phyloP scores from a whole-genome alignment of 1,140 invertebrate species.

The Drosophila pruinosa region DNA sequence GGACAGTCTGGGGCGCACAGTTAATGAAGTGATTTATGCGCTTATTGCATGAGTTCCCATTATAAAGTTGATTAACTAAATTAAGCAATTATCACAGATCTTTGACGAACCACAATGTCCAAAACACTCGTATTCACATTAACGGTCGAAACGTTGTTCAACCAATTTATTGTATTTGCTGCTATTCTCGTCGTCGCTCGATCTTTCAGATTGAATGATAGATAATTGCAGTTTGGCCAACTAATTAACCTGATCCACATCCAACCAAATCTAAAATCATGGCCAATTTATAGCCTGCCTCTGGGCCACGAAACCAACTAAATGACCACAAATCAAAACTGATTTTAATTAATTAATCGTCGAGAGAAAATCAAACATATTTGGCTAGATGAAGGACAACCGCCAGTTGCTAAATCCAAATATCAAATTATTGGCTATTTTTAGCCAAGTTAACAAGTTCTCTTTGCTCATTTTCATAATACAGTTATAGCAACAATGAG shows the following conservation, averaged over 20 bases:
- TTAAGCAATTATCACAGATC: constrained; percentile 70
- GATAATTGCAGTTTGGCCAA: constrained; percentile 53
- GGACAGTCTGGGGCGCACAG: background rate
- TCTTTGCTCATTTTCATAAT: background rate
- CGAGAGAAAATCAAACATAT: constrained; percentile 17
- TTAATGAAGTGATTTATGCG: constrained; percentile 77
- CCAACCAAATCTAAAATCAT: constrained; percentile 40
- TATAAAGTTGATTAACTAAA: constrained; percentile 64
- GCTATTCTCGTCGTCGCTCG: constrained; percentile 1
- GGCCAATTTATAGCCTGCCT: constrained; percentile 30
- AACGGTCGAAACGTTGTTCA: constrained; percentile 10
- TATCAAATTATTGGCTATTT: background rate
- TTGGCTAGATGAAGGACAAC: background rate
- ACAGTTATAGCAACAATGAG: constrained; percentile 44
- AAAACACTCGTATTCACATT: constrained; percentile 11
- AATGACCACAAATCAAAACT: constrained; percentile 73
- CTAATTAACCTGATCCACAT: constrained; percentile 78
- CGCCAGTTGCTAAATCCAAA: background rate
- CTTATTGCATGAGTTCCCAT: constrained; percentile 70
- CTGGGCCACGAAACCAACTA: constrained; percentile 37
- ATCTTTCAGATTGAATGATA: constrained; percentile 57
- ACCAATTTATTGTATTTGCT: constrained; percentile 12
- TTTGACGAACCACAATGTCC: constrained; percentile 15
- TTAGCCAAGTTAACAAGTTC: background rate
- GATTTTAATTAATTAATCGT: constrained; percentile 70